These are phyloP conservation scores for Musca domestica DNA, from an alignment of 1,140 invertebrate genomes.

Conservation along the genomic window DNA sequence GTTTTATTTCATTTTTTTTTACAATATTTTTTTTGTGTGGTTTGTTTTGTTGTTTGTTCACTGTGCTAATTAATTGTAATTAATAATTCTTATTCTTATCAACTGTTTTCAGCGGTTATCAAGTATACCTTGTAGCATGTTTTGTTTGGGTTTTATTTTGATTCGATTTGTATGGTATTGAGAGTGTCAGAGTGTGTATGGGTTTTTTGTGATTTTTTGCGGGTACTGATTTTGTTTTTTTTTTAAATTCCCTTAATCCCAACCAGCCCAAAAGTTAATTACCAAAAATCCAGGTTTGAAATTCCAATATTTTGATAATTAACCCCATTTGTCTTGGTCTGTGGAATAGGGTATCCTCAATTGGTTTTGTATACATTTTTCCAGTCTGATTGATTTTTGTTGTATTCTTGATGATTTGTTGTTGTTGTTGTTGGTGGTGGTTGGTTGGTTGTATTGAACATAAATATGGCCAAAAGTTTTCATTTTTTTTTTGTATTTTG, in stretches of 20 bases:
- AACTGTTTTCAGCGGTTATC: background rate
- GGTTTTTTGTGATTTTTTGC: too few species aligned
- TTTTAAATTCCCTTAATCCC: too few species aligned
- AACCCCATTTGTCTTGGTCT: too few species aligned
- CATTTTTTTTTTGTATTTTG: background rate
- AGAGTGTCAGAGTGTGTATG: background rate
- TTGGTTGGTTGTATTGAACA: too few species aligned
- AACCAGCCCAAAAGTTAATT: too few species aligned
- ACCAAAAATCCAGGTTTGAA: too few species aligned
- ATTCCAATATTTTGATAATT: too few species aligned
- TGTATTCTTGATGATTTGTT: background rate
- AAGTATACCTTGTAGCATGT: background rate
- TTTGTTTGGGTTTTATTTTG: background rate
- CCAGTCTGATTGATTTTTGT: too few species aligned
- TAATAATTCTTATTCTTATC: constrained; percentile 26
- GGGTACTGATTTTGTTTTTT: too few species aligned
- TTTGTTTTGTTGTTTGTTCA: constrained; percentile 36
- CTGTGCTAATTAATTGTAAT: background rate
- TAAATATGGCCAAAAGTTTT: constrained; percentile 10
- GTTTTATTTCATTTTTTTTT: constrained; percentile 20
- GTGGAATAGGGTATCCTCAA: too few species aligned
- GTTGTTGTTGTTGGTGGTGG: background rate
- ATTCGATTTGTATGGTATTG: background rate
- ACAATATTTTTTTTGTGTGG: background rate
- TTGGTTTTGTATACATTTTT: too few species aligned